These are phyloP conservation scores for Escarpia spicata DNA, from an alignment of 2,888 invertebrate species.

Conservation along the genomic window DNA sequence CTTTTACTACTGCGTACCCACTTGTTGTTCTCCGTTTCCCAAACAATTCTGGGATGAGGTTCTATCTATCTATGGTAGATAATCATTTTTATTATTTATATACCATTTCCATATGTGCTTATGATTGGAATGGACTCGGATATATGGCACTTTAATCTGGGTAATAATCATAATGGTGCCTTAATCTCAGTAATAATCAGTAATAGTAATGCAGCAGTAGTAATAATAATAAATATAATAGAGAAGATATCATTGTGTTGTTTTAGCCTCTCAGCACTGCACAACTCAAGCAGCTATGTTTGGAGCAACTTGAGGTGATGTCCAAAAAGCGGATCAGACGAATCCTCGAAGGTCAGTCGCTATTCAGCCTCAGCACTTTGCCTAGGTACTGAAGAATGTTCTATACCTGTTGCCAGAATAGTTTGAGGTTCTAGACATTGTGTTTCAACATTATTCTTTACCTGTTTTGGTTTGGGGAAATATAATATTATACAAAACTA, in stretches of 20 bases:
- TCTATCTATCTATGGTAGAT: too few relatives aligned
- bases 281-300: conserved; percentile 63
- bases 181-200: too few relatives aligned
- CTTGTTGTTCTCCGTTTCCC: too few relatives aligned
- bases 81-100: too few relatives aligned
- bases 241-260: neutral
- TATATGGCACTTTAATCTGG: too few relatives aligned
- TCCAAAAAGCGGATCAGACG: conserved; percentile 62
- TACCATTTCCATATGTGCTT: too few relatives aligned
- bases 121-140: too few relatives aligned
- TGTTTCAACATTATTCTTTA: neutral
- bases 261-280: conserved; percentile 56
- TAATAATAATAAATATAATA: neutral
- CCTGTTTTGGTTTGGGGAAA: too few relatives aligned
- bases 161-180: neutral
- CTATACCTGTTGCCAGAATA: neutral
- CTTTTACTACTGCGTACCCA: too few relatives aligned
- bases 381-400: neutral
- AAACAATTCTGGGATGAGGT: too few relatives aligned
- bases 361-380: neutral
- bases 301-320: conserved; percentile 65
- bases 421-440: neutral
- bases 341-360: conserved; percentile 60
- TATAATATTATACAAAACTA: too few relatives aligned
- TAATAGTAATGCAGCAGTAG: neutral